Evolutionary conservation across 2,797 vertebrate species (phyloP), one percentile per base, ranked within the genome.

Genomic region (Enteromius trimaculatus): DNA sequence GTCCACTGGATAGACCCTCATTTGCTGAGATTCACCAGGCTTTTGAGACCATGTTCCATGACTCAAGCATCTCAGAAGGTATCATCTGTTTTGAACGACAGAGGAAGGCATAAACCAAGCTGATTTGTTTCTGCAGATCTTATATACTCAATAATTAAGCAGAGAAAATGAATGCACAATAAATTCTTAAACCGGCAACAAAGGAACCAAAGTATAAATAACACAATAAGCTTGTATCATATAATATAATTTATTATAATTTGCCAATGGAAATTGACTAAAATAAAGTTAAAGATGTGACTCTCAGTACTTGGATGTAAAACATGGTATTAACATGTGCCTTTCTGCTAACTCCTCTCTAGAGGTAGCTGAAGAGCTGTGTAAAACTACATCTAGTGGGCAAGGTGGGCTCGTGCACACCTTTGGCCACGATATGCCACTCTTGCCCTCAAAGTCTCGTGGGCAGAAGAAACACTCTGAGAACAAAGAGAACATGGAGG

Each of bases 41-140:
- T 74, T 99, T 99, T 89, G 98, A 99, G 93, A 99, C 98, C 0
- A 99, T 99, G 98, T 99, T 99, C 90, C 98, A 99, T 0, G 97
- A 99, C 90, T 99, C 98, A 0, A 99, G 97, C 92, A 99, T 99
- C 90, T 98, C 97, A 72, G 98, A 99, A 96, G 98, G 98, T 98
- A 93, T 21, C 31, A 34, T 77, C 62, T 60, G 31, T 39, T 47
- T 4, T 23, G 19, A 44, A 10, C 3, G 23, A 29, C 42, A 64
- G 13, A 53, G 13, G 72, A 55, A 55, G 31, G 21, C 6, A 9
- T 72, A 53, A 31, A 34, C 26, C 19, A 11, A 34, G 17, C 26
- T 13, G 26, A 34, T 16, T 51, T 37, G 1, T 37, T 37, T 34
- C 34, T 34, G 34, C 34, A 47, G n/a, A 26, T 47, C 7, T 49